A percentile compares a stretch with the other conserved stretches of the same genome.
phyloP scores from a whole-genome alignment of 2,797 vertebrate species.

The Limnodromus scolopaceus region DNA sequence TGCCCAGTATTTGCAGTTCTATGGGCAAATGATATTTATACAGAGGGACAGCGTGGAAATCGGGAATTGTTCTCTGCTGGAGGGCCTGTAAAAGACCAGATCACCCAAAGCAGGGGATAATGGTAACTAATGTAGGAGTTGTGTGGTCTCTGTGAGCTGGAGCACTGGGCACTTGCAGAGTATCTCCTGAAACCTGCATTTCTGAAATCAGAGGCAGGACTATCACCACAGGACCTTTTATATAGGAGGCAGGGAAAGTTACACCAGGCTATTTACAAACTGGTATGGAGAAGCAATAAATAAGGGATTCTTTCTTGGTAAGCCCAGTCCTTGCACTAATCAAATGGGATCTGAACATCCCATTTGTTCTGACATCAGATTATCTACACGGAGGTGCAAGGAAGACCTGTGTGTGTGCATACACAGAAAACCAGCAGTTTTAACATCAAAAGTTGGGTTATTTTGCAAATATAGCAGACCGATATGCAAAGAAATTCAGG shows the following conservation, averaged over 20 bases:
- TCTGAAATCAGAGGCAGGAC: not conserved
- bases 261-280: not conserved
- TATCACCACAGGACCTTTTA: not conserved
- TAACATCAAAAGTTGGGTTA: not conserved
- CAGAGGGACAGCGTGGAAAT: not conserved
- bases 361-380: not conserved
- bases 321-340: not conserved
- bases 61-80: not conserved
- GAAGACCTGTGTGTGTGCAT: fast-evolving
- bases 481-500: not conserved
- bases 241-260: not conserved
- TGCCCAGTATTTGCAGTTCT: not conserved
- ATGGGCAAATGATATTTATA: not conserved
- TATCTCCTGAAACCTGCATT: not conserved
- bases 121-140: fast-evolving
- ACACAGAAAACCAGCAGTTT: not conserved
- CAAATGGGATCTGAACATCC: not conserved
- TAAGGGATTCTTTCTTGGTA: not conserved
- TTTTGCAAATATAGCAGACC: not conserved
- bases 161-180: not conserved
- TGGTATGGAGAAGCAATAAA: not conserved
- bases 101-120: not conserved
- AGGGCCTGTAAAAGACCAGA: not conserved
- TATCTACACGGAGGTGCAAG: not conserved
- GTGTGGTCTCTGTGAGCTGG: not conserved